These are phyloP conservation scores for Atopsyche davidsoni DNA, from an alignment of 1,140 invertebrate species.

Conservation along the genomic window DNA sequence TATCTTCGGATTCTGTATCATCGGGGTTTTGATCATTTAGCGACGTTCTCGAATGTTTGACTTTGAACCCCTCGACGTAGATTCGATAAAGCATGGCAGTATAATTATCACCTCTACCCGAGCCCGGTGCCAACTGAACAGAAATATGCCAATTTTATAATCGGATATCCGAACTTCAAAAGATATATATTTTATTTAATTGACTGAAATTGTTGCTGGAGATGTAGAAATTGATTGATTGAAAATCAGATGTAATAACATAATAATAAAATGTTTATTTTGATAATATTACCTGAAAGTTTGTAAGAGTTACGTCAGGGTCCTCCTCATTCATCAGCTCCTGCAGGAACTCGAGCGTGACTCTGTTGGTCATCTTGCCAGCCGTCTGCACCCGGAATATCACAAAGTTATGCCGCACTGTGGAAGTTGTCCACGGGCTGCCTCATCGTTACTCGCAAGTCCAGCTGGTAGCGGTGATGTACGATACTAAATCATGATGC, in stretches of 20 bases:
- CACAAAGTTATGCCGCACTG: too few species aligned
- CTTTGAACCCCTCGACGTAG: constrained; percentile 49
- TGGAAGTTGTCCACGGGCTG: constrained; percentile 3
- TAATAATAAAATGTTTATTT: too few species aligned
- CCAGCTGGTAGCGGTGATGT: background rate
- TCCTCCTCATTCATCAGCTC: constrained; percentile 42
- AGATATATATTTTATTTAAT: background rate
- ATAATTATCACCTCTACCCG: constrained; percentile 65
- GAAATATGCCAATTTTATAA: too few species aligned
- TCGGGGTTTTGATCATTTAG: constrained; percentile 22
- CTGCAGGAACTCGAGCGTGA: constrained; percentile 36
- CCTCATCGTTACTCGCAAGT: too few species aligned
- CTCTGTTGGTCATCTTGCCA: constrained; percentile 23
- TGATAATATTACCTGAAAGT: constrained; percentile 28
- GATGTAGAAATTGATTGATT: too few species aligned
- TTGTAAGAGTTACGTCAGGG: constrained; percentile 37
- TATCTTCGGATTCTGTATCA: constrained; percentile 36
- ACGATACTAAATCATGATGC: constrained; percentile 18
- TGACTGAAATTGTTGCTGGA: too few species aligned
- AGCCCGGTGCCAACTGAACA: constrained; percentile 55
- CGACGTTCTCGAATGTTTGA: constrained; percentile 29
- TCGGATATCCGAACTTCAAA: background rate
- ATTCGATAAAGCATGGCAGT: constrained; percentile 66
- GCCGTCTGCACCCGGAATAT: too few species aligned
- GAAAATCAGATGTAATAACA: too few species aligned